Evolutionary conservation across 2,888 invertebrate genomes (phyloP), one percentile per base, ranked within the genome.

Genomic region (Emesis furor): DNA sequence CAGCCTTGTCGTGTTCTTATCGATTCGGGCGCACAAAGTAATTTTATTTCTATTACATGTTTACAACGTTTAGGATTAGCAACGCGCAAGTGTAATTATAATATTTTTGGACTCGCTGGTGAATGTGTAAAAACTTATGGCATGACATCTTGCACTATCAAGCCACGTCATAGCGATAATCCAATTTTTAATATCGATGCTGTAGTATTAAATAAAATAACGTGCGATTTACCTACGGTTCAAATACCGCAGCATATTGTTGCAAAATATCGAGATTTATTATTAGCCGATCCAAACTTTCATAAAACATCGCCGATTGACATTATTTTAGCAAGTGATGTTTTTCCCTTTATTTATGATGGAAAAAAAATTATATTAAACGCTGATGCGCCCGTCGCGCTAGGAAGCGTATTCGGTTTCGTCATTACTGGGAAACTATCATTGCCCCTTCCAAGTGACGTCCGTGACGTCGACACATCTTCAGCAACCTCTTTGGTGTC

Each of bases 261-360:
- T 55, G 14, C 17, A 8, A 8, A 55, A 55, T 55, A 55, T 3
- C 55, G 55, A 6, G 55, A 55, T n/a, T 55, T 55, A 55, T n/a
- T 1, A n/a, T 55, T 14, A 39, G 17, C 73, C 76, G 59, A 73
- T 81, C 24, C 32, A 68, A 68, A 55, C 3, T 55, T 55, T 8
- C n/a, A 55, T n/a, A 55, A 55, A 55, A 55, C 39, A 68, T 37
- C 78, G 67, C 42, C 32, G 42, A 14, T 74, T 10, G 17, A 46
- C 37, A 67, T 51, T 12, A 55, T 55, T 55, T 55, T 55, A 55
- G 55, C 55, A 10, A 62, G 32, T 51, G 14, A 42, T 32, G n/a
- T 42, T 10, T 67, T 37, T n/a, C 37, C 73, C 6, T 17, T 24
- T 32, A 71, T 39, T 17, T 46, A 42, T 42, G 51, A 46, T 24